A percentile compares a stretch with the other conserved stretches of the same genome.
Evolutionary conservation across 2,797 vertebrate genomes (phyloP).

Genomic region (Okamejei kenojei): DNA sequence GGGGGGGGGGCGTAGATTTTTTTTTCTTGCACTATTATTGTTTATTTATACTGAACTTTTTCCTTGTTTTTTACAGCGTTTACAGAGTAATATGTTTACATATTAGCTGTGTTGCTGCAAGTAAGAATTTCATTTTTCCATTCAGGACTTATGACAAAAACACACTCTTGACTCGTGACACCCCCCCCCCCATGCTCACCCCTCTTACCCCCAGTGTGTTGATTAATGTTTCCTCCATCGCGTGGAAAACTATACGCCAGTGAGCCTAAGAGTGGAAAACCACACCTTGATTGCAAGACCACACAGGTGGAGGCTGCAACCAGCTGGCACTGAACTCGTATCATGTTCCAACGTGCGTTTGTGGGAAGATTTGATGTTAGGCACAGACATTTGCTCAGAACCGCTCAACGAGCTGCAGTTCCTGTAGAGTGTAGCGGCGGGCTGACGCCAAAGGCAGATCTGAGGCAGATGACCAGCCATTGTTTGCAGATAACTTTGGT

Average conservation of each 20-base stretch:
- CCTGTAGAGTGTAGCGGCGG: too few relatives aligned
- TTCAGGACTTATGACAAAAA: too few relatives aligned
- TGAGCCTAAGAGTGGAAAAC: background rate
- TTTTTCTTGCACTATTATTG: too few relatives aligned
- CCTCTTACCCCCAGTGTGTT: background rate
- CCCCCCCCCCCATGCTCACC: background rate
- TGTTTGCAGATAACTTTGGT: too few relatives aligned
- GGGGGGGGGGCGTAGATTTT: too few relatives aligned
- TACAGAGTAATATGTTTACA: too few relatives aligned
- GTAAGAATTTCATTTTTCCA: too few relatives aligned
- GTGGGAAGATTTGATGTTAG: background rate
- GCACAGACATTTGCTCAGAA: background rate
- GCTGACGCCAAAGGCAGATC: background rate
- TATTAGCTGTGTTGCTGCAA: too few relatives aligned
- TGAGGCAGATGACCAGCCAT: background rate
- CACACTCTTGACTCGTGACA: too few relatives aligned
- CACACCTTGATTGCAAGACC: background rate
- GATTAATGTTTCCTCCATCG: background rate
- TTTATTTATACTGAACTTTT: too few relatives aligned
- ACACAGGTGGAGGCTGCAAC: background rate
- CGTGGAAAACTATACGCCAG: background rate
- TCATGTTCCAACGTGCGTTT: background rate
- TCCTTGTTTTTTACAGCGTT: too few relatives aligned
- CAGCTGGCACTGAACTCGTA: background rate
- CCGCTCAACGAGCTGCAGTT: too few relatives aligned